phyloP scores from a whole-genome alignment of 2,888 invertebrate genomes.

The Drosophila macrothrix region DNA sequence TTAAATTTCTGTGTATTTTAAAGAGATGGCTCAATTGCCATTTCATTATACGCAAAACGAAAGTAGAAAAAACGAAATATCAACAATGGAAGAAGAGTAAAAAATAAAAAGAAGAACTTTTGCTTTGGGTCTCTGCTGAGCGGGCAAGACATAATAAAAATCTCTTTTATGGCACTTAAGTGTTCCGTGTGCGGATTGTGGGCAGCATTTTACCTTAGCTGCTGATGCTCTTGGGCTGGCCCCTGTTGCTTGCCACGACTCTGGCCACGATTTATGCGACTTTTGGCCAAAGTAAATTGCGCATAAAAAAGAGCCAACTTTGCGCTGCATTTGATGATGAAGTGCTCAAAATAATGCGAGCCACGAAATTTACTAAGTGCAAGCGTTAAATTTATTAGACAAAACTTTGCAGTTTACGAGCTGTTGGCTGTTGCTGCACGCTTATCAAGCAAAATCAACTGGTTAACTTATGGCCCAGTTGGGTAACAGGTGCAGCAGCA shows the following conservation, averaged over 20 bases:
- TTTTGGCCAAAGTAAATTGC: slow-evolving; percentile 81
- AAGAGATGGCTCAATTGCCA: slow-evolving; percentile 4
- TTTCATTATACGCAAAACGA: slow-evolving; percentile 26
- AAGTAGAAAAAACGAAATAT: slow-evolving; percentile 28
- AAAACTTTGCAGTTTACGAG: slow-evolving; percentile 78
- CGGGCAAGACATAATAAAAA: slow-evolving; percentile 79
- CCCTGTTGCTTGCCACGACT: slow-evolving; percentile 26
- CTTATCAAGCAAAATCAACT: slow-evolving; percentile 68
- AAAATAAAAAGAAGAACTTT: slow-evolving; percentile 54
- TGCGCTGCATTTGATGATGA: slow-evolving; percentile 73
- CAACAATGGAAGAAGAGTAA: slow-evolving; percentile 21
- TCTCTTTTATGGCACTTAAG: slow-evolving; percentile 82
- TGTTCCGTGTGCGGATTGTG: slow-evolving; percentile 80
- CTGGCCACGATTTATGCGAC: slow-evolving; percentile 73
- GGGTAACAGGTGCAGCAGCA: slow-evolving; percentile 75
- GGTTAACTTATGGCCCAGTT: slow-evolving; percentile 66
- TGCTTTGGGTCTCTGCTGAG: slow-evolving; percentile 50
- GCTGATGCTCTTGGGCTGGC: slow-evolving; percentile 30
- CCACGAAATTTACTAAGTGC: slow-evolving; percentile 75
- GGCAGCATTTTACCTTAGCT: slow-evolving; percentile 75
- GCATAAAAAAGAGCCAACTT: slow-evolving; percentile 75
- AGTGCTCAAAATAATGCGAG: slow-evolving; percentile 77
- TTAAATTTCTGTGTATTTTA: not conserved
- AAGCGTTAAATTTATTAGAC: slow-evolving; percentile 77
- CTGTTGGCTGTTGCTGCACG: slow-evolving; percentile 62